Base-by-base conservation (phyloP, 1,140 invertebrate species). In the Nymphalis io region DNA sequence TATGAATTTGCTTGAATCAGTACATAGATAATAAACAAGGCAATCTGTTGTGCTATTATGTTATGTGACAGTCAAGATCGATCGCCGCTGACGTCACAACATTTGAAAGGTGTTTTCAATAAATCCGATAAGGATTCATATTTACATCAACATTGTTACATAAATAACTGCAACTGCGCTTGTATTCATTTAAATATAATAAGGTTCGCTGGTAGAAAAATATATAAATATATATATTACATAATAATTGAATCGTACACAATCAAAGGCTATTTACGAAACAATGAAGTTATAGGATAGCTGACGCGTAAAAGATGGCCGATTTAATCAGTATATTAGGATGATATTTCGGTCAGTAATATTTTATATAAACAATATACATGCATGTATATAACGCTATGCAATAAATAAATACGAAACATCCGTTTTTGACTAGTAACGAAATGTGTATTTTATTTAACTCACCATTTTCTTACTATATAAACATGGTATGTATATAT, bases 31-130 rank as follows among this genome's bases (percentile, higher is more conserved):
- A 38, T 13, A 39, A 63, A 51, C 60, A 62, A 60, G n/a, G 46
- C 23, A 51, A 62, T 38, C 15, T n/a, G 21, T 20, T 27, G 18
- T 20, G 12, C 46, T 20, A 10, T 46, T n/a, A 46, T 61, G 40
- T 23, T 23, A 48, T 61, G 59, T 60, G 18, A 62, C 40, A 44
- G 21, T 61, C 42, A 20, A 63, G 44, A 63, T 53, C 60, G 60
- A 51, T 63, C 46, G 16, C 12, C 23, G 27, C 23, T 63, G 44
- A 63, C 60, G 60, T 63, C 60, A 63, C n/a, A 53, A 48, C 40
- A 10, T 33, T 63, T 23, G 51, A 55, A 55, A 55, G 15, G 21
- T 55, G 20, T 15, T 55, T 27, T 18, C 21, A 27, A 55, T 27
- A 5, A 21, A 44, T 33, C 12, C 20, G 44, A 63, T 63, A 63